These are phyloP conservation scores for Popillia japonica DNA, from an alignment of 1,140 invertebrate genomes.

Conservation along the genomic window DNA sequence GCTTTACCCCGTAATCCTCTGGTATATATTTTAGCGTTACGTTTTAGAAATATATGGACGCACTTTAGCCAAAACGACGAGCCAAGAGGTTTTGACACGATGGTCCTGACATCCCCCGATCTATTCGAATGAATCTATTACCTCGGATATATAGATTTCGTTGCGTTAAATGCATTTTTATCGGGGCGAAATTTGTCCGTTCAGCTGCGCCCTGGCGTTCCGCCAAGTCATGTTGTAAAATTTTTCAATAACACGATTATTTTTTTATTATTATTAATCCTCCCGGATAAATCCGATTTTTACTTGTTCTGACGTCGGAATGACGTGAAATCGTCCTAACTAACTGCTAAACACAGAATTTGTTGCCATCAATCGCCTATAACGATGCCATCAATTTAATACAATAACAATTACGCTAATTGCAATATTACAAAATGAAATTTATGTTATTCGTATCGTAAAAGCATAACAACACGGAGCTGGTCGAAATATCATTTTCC, in stretches of 20 bases:
- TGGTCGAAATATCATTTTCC: too few relatives aligned
- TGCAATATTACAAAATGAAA: too few relatives aligned
- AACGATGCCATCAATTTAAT: too few relatives aligned
- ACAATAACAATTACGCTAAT: too few relatives aligned
- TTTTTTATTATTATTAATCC: not conserved
- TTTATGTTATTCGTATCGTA: too few relatives aligned
- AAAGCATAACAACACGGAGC: too few relatives aligned
- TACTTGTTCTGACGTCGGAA: too few relatives aligned
- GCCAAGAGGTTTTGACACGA: not conserved
- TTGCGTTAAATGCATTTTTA: not conserved
- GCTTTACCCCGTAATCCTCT: not conserved
- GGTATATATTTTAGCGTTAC: not conserved
- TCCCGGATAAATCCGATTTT: not conserved
- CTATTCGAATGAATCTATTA: conserved; percentile 2
- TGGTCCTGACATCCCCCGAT: not conserved
- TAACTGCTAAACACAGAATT: too few relatives aligned
- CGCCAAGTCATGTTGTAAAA: not conserved
- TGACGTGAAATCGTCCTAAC: too few relatives aligned
- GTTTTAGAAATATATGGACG: not conserved
- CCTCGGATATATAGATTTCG: conserved; percentile 18
- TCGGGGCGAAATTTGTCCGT: conserved; percentile 14
- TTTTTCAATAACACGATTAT: not conserved
- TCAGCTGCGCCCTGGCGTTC: not conserved
- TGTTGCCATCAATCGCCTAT: too few relatives aligned
- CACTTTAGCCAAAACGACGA: not conserved